Conservation (phyloP, 2,888 invertebrate species). For the Blera fallax region DNA sequence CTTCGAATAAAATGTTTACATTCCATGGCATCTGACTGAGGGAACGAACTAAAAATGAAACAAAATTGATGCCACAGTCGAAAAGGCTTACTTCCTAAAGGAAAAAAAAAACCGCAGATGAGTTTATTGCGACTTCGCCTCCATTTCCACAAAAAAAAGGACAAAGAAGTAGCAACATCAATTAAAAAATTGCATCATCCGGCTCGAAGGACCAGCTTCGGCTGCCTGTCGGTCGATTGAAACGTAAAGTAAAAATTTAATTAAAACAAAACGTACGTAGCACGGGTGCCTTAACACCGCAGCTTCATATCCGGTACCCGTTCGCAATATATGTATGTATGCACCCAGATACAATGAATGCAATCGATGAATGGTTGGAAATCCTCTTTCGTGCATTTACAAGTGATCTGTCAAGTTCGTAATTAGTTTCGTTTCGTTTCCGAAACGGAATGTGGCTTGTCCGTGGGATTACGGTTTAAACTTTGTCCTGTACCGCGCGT, state of each 20-base stretch:
- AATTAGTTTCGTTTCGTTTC: conserved; percentile 73
- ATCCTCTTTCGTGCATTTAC: conserved; percentile 70
- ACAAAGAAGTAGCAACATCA: conserved; percentile 45
- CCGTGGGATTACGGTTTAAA: conserved; percentile 50
- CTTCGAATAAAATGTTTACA: background rate
- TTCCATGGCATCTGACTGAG: background rate
- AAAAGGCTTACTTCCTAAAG: background rate
- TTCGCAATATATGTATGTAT: conserved; percentile 33
- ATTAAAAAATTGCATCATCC: conserved; percentile 47
- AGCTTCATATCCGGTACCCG: conserved; percentile 62
- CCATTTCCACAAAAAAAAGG: background rate
- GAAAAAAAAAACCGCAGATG: background rate
- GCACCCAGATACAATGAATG: no score
- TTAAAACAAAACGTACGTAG: conserved; percentile 56
- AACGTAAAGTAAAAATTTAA: conserved; percentile 68
- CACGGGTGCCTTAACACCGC: conserved; percentile 57
- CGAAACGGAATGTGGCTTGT: conserved; percentile 64
- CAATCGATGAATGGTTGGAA: conserved; percentile 67
- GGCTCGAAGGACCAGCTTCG: conserved; percentile 44
- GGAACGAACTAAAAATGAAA: background rate
- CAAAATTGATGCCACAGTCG: conserved; percentile 34
- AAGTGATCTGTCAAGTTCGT: conserved; percentile 72
- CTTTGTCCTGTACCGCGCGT: conserved; percentile 40
- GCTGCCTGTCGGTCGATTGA: background rate
- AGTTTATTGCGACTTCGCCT: background rate